Evolutionary conservation across 2,113 vertebrate genomes (phyloP).

Genomic region (Epinephelus fuscoguttatus): DNA sequence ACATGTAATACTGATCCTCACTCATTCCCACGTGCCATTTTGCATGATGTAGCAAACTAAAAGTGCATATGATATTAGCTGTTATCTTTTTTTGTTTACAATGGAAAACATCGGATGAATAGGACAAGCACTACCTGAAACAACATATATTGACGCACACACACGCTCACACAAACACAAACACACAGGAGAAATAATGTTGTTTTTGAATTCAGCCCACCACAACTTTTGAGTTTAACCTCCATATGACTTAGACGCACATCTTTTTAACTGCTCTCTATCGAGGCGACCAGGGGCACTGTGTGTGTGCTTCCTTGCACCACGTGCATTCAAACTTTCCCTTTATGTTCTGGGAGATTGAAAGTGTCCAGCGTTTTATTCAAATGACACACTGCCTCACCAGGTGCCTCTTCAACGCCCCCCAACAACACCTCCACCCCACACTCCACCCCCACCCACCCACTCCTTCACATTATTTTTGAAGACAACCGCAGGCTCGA

Average conservation of each 20-base stretch:
- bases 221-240: slow-evolving; percentile 77
- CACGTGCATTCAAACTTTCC: slow-evolving; percentile 74
- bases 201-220: slow-evolving; percentile 66
- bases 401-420: slow-evolving; percentile 57
- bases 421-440: too few species aligned
- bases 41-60: neutral
- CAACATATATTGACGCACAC: slow-evolving; percentile 7
- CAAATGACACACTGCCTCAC: slow-evolving; percentile 79
- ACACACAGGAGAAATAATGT: slow-evolving; percentile 8
- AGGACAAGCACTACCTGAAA: neutral
- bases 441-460: slow-evolving; percentile 4
- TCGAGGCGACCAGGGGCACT: slow-evolving; percentile 66
- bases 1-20: neutral
- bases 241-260: slow-evolving; percentile 73
- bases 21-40: neutral
- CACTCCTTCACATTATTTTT: slow-evolving; percentile 77
- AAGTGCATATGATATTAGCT: neutral
- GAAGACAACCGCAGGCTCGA: slow-evolving; percentile 84
- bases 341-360: slow-evolving; percentile 77
- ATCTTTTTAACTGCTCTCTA: slow-evolving; percentile 62
- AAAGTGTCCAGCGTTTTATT: slow-evolving; percentile 85
- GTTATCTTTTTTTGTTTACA: slow-evolving; percentile 10
- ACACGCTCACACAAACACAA: neutral
- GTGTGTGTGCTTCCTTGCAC: slow-evolving; percentile 66
- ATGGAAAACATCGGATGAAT: slow-evolving; percentile 20